Conservation (phyloP, 2,797 vertebrate species). For the Cheirogaleus major region DNA sequence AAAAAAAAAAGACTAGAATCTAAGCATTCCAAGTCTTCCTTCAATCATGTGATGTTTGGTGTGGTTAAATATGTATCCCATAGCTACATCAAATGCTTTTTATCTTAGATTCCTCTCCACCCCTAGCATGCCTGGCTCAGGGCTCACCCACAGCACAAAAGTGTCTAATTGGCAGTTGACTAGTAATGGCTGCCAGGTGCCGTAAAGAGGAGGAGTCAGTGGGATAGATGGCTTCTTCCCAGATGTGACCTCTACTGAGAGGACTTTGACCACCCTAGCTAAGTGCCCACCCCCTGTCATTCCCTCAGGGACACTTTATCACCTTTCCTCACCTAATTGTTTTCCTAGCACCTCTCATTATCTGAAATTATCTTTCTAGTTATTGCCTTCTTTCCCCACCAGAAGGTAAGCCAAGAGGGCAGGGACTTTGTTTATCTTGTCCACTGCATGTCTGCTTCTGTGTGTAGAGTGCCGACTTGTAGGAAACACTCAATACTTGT, state of each 20-base stretch:
- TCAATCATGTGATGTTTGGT: neutral
- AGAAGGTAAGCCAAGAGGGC: neutral
- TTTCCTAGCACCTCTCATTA: neutral
- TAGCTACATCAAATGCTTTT: neutral
- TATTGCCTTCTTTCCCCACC: neutral
- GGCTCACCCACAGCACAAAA: neutral
- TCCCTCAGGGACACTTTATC: neutral
- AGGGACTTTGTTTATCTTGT: neutral
- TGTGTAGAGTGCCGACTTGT: neutral
- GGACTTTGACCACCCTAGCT: neutral
- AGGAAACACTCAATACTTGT: neutral
- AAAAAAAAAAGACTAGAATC: neutral
- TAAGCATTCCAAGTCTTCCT: neutral
- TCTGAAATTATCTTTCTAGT: neutral
- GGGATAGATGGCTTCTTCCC: neutral
- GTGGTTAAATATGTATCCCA: neutral
- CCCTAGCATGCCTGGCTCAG: neutral
- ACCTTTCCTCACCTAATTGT: neutral
- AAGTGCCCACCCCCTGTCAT: neutral
- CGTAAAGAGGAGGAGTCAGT: neutral
- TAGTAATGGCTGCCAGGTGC: neutral
- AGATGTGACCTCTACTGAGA: neutral
- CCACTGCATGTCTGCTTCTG: neutral
- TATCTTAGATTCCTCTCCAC: neutral
- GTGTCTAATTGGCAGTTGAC: neutral